Conservation (phyloP, 53 echinoderm and acorn worm species). For the Paelopatides confundens region DNA sequence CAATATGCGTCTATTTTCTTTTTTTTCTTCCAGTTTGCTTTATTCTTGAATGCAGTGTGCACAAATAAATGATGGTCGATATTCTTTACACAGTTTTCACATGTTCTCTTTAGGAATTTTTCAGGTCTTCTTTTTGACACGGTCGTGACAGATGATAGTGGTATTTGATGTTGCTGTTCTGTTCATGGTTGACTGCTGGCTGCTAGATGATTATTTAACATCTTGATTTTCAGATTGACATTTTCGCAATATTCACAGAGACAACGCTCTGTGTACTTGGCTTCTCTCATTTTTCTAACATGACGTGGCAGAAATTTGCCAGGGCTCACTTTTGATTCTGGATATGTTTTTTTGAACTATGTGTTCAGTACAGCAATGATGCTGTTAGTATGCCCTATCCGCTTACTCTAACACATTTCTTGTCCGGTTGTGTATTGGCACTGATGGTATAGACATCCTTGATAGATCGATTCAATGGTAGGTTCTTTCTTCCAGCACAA, state of each 20-base stretch:
- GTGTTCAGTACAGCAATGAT: slow-evolving; percentile 35
- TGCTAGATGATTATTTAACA: background rate
- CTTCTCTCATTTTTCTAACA: slow-evolving; percentile 44
- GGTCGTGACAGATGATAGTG: slow-evolving; percentile 1
- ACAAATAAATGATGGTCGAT: slow-evolving; percentile 1
- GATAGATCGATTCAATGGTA: no score
- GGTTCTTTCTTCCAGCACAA: background rate
- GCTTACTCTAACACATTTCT: slow-evolving; percentile 63
- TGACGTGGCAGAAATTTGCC: slow-evolving; percentile 48
- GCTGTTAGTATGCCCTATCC: slow-evolving; percentile 34
- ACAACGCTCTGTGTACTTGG: slow-evolving; percentile 67
- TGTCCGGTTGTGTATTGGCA: slow-evolving; percentile 56
- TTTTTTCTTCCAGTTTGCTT: slow-evolving; percentile 37
- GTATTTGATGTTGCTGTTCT: slow-evolving; percentile 44
- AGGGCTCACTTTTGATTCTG: slow-evolving; percentile 40
- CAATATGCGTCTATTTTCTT: no score
- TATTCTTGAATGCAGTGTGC: background rate
- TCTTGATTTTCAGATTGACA: slow-evolving; percentile 26
- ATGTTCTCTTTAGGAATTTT: slow-evolving; percentile 44
- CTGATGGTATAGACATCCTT: no score
- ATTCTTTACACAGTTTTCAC: slow-evolving; percentile 49
- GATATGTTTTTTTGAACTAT: slow-evolving; percentile 39
- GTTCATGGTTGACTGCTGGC: slow-evolving; percentile 44
- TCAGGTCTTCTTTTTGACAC: slow-evolving; percentile 42
- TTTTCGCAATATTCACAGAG: slow-evolving; percentile 78